phyloP scores from a whole-genome alignment of 2,888 invertebrate genomes.

The Drosophila emarginata region DNA sequence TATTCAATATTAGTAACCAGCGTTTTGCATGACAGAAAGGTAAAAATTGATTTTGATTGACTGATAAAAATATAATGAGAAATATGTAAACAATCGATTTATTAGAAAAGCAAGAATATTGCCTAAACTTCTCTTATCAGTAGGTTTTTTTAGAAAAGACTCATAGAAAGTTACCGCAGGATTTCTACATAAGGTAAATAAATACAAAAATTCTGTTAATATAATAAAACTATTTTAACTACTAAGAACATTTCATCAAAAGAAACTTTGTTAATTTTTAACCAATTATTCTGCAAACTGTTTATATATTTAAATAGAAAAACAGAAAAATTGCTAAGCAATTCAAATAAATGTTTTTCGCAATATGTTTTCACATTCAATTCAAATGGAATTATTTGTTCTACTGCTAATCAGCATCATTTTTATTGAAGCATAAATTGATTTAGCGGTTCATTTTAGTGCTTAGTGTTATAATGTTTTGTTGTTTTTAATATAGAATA shows the following conservation, averaged over 20 bases:
- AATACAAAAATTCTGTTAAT: too few species aligned
- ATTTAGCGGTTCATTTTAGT: conserved; percentile 2
- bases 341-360: neutral
- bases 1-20: neutral
- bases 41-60: neutral
- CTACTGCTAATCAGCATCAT: conserved; percentile 5
- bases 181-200: too few species aligned
- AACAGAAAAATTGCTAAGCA: neutral
- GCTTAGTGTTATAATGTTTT: conserved; percentile 1
- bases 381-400: neutral
- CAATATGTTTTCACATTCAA: neutral
- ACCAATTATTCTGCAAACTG: neutral
- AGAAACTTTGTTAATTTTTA: too few species aligned
- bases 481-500: neutral
- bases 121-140: too few species aligned
- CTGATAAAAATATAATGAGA: too few species aligned
- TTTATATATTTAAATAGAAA: neutral
- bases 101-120: too few species aligned
- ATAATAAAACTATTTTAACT: too few species aligned
- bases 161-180: too few species aligned
- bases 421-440: conserved; percentile 7
- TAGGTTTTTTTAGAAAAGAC: too few species aligned
- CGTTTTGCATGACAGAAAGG: neutral
- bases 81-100: too few species aligned
- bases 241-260: too few species aligned